phyloP scores from a whole-genome alignment of 2,888 invertebrate genomes.

The Catotricha subobsoleta region DNA sequence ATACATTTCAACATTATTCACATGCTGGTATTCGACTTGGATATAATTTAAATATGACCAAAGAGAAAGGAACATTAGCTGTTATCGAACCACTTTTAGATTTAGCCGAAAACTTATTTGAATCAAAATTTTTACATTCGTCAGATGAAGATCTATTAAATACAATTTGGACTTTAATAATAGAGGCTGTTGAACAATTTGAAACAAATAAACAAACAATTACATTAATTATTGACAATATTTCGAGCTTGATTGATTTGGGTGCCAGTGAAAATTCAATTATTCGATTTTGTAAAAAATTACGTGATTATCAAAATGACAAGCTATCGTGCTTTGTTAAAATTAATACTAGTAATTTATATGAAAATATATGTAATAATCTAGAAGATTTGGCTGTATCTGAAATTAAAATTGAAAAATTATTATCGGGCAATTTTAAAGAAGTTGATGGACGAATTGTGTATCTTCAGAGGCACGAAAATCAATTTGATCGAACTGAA shows the following conservation, averaged over 20 bases:
- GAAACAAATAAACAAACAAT: constrained; percentile 28
- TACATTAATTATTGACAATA: constrained; percentile 49
- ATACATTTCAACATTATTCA: constrained; percentile 52
- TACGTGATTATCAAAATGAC: constrained; percentile 19
- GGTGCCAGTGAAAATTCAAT: constrained; percentile 35
- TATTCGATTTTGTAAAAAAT: constrained; percentile 32
- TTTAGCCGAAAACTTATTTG: constrained; percentile 27
- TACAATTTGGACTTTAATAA: constrained; percentile 28
- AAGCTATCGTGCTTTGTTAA: constrained; percentile 39
- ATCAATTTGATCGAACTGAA: constrained; percentile 16
- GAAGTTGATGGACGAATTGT: constrained; percentile 53
- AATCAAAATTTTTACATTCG: constrained; percentile 20
- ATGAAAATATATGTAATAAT: constrained; percentile 38
- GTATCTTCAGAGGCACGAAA: constrained; percentile 18
- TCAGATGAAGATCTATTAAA: constrained; percentile 26
- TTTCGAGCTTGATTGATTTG: constrained; percentile 51
- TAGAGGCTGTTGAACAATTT: constrained; percentile 26
- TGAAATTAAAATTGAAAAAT: constrained; percentile 40
- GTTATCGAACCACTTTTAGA: constrained; percentile 36
- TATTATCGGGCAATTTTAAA: constrained; percentile 53
- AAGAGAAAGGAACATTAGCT: constrained; percentile 31
- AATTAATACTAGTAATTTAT: constrained; percentile 38
- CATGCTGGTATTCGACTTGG: constrained; percentile 56
- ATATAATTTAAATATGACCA: constrained; percentile 41
- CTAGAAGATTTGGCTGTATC: constrained; percentile 45